Conservation (phyloP, 2,888 invertebrate genomes). For the Metallyticus violacea region DNA sequence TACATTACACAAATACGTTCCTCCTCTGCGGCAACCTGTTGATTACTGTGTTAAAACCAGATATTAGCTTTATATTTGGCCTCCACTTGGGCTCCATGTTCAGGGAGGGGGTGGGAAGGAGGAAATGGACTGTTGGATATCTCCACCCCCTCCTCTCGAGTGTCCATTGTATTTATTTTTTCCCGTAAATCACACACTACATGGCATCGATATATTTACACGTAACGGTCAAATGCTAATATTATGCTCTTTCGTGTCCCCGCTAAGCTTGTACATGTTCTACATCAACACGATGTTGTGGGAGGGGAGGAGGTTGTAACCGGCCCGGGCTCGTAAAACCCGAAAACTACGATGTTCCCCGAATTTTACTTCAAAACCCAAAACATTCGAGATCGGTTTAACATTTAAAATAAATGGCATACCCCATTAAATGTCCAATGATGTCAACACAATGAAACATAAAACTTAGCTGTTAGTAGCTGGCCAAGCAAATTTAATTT, state of each 20-base stretch:
- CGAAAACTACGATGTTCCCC: neutral
- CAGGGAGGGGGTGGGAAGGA: neutral
- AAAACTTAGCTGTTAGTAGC: neutral
- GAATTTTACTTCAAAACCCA: neutral
- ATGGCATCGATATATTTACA: neutral
- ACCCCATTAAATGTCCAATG: neutral
- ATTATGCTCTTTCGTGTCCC: neutral
- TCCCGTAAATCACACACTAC: neutral
- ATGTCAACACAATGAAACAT: neutral
- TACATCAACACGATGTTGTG: neutral
- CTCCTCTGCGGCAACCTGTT: slow-evolving; percentile 22
- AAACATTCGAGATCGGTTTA: neutral
- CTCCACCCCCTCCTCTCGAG: neutral
- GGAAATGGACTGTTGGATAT: neutral
- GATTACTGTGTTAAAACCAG: slow-evolving; percentile 20
- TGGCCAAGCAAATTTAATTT: neutral
- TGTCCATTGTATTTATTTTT: neutral
- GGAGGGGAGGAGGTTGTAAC: neutral
- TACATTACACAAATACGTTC: slow-evolving; percentile 18
- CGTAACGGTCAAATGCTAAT: neutral
- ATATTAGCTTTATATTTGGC: slow-evolving; percentile 12
- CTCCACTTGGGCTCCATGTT: neutral
- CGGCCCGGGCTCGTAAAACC: neutral
- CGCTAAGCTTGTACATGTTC: neutral
- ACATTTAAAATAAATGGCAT: neutral